Base-by-base conservation (phyloP, 2,888 invertebrate species). In the Neoascia interrupta region DNA sequence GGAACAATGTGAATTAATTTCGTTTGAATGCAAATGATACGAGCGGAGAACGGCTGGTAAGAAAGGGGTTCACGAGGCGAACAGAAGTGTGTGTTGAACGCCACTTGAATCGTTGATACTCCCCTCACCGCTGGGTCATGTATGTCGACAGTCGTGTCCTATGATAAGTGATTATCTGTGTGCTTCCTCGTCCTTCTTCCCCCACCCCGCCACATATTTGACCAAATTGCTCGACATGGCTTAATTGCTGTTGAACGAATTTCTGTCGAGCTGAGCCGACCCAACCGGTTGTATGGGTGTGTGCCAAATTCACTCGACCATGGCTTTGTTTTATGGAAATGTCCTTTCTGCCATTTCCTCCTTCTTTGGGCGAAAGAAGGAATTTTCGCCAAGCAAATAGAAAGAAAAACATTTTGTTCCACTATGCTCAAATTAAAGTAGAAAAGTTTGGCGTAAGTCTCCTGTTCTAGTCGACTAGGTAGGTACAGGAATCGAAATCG, bases 1-100 rank as follows among this genome's bases (percentile, higher is more conserved):
- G 79, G 73, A 79, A 79, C 79, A 79, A 79, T 79, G 56, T 54
- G 79, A 73, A 79, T 79, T 66, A 68, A 79, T 79, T 79, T 79
- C 73, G 54, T 79, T 72, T 79, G 60, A 79, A 79, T 79, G 79
- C 79, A 79, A 73, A 79, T 79, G 54, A 79, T 73, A 54, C 54
- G 66, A 66, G 56, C 18, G 51, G 36, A 60, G 51, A 31, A 6
- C 31, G 10, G 31, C 8, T 6, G 8, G n/a, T 4, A n/a, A 47
- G 13, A 15, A 54, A 5, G 1, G 21, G 31, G 13, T 21, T 21
- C 18, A 45, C 19, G 23, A 47, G 41, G n/a, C 26, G 15, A 8
- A 43, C 19, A 10, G 31, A 41, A 23, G 13, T 49, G 26, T 47
- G 34, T 68, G 41, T 56, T n/a, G n/a, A n/a, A 70, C 37, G 63